Conservation (phyloP, 2,888 invertebrate species). For the Drosophila phalerata region DNA sequence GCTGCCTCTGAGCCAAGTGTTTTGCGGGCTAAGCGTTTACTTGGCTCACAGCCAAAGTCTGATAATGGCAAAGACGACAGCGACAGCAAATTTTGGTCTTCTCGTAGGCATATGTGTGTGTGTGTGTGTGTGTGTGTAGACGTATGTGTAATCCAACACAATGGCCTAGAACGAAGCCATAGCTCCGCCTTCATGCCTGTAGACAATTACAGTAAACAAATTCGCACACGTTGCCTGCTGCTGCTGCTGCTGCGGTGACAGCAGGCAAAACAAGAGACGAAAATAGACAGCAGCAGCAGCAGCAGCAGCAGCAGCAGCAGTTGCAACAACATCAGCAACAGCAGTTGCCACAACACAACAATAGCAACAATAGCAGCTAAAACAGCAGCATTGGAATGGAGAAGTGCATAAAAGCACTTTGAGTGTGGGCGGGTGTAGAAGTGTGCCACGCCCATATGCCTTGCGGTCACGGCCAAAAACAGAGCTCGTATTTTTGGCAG, state of each 20-base stretch:
- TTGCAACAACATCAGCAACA: background rate
- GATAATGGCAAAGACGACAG: conserved; percentile 52
- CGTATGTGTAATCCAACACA: conserved; percentile 47
- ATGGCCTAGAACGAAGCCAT: conserved; percentile 36
- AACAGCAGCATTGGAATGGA: conserved; percentile 21
- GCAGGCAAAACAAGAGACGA: conserved; percentile 72
- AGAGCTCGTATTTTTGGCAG: conserved; percentile 64
- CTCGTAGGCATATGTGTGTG: conserved; percentile 6
- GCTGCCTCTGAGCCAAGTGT: conserved; percentile 58
- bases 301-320: conserved; percentile 7
- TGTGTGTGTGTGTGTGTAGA: conserved; percentile 1
- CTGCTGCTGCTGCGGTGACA: conserved; percentile 56
- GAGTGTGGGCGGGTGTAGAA: conserved; percentile 20
- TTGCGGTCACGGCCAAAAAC: conserved; percentile 71
- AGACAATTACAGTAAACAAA: conserved; percentile 81
- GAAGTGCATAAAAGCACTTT: conserved; percentile 39
- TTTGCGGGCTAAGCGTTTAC: conserved; percentile 67
- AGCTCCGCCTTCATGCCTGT: conserved; percentile 38
- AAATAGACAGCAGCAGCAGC: conserved; percentile 56
- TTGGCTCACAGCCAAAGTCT: conserved; percentile 72
- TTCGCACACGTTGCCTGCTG: conserved; percentile 65
- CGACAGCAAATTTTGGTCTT: conserved; percentile 24
- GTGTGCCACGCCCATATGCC: conserved; percentile 37
- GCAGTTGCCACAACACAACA: conserved; percentile 8
- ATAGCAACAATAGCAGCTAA: background rate